A percentile compares a stretch with the other conserved stretches of the same genome.
Evolutionary conservation across 1,140 invertebrate genomes (phyloP).

Genomic region (Bradysia coprophila): DNA sequence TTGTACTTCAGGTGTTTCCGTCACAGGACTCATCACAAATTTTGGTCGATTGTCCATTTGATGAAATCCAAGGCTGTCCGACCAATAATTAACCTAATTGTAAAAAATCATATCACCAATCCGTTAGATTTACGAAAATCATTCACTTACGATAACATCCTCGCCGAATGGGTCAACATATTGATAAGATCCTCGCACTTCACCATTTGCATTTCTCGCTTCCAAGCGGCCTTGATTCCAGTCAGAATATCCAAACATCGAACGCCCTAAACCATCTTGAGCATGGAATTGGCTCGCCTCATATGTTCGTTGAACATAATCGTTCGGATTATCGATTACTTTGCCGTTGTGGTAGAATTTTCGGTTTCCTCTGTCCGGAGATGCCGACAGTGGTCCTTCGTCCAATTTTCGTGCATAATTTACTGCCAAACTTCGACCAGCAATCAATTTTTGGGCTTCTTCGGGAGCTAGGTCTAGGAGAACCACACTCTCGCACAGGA

Average conservation of each 20-base stretch:
- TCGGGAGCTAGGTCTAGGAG: constrained; percentile 28
- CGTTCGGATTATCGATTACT: constrained; percentile 28
- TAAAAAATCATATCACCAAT: neutral
- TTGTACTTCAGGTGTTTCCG: constrained; percentile 30
- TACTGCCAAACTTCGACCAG: neutral
- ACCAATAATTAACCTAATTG: constrained; percentile 29
- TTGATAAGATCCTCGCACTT: constrained; percentile 1
- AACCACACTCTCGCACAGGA: neutral
- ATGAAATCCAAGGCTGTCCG: constrained; percentile 35
- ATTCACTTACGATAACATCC: neutral
- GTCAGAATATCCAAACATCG: constrained; percentile 32
- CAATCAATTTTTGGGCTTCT: constrained; percentile 29
- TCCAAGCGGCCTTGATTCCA: constrained; percentile 32
- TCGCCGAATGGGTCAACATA: neutral
- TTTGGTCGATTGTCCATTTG: constrained; percentile 35
- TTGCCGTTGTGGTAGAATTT: constrained; percentile 27
- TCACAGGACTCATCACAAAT: constrained; percentile 26
- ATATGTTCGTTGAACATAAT: constrained; percentile 37
- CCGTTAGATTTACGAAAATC: neutral
- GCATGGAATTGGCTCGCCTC: constrained; percentile 32
- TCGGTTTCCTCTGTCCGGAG: constrained; percentile 25
- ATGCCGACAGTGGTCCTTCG: constrained; percentile 26
- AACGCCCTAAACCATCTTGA: constrained; percentile 31
- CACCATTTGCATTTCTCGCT: constrained; percentile 2
- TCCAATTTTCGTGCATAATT: constrained; percentile 29